Percentiles rank a stretch among this genome's conserved stretches.
Evolutionary conservation across 2,113 vertebrate species (phyloP).

Genomic region (Anoura caudifer): DNA sequence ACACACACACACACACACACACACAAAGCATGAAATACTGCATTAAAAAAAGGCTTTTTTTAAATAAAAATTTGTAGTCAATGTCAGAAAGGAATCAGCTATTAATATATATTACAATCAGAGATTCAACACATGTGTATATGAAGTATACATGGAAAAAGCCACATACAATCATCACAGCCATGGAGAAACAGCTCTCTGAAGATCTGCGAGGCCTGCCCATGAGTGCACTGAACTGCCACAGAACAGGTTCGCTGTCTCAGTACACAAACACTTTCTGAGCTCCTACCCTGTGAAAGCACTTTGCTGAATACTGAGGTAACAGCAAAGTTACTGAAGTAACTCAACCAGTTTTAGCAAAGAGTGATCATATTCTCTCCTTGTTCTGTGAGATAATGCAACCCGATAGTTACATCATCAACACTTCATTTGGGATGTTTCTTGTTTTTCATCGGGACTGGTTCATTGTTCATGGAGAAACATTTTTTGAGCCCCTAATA

Average conservation of each 20-base stretch:
- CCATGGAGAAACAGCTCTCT: neutral
- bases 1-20: neutral
- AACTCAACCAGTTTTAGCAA: neutral
- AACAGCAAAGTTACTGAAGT: no score
- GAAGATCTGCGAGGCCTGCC: neutral
- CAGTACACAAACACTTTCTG: neutral
- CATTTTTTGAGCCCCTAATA: neutral
- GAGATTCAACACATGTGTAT: neutral
- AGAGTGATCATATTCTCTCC: neutral
- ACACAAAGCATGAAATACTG: neutral
- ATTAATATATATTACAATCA: neutral
- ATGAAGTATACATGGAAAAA: neutral
- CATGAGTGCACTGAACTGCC: neutral
- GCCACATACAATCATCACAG: neutral
- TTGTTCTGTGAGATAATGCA: neutral
- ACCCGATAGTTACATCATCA: neutral
- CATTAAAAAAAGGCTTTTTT: neutral
- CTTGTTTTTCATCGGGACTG: neutral
- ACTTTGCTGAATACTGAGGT: neutral
- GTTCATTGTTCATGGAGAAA: neutral
- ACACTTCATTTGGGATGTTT: neutral
- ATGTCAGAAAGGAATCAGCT: neutral
- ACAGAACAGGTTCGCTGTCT: neutral
- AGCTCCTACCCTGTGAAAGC: neutral
- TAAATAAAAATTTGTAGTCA: neutral